Conservation (phyloP, 35 echinoderm and acorn worm species). For the Holothuria glaberrima region DNA sequence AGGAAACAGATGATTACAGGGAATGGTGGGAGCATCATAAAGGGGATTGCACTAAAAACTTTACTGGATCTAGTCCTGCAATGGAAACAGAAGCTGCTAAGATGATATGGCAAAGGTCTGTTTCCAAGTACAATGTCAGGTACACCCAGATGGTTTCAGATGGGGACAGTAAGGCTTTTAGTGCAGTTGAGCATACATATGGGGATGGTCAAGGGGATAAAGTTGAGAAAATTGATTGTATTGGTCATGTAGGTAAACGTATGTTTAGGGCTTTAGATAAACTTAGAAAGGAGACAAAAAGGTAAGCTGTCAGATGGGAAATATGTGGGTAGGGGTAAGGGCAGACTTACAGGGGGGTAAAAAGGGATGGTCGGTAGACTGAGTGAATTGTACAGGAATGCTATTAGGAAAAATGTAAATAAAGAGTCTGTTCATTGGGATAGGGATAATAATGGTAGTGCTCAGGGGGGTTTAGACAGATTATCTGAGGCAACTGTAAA, state of each 20-base stretch:
- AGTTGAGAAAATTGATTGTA: slow-evolving; percentile 49
- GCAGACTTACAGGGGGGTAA: slow-evolving; percentile 33
- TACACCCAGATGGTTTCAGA: slow-evolving; percentile 52
- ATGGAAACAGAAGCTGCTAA: slow-evolving; percentile 3
- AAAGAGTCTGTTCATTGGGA: not conserved
- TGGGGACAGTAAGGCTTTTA: slow-evolving; percentile 42
- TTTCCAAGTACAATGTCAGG: not conserved
- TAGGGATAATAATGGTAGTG: too few species aligned
- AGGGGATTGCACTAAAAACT: slow-evolving; percentile 18
- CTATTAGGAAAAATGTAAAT: slow-evolving; percentile 60
- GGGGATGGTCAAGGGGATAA: not conserved
- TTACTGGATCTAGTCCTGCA: slow-evolving; percentile 24
- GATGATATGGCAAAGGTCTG: slow-evolving; percentile 11
- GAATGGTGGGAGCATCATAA: slow-evolving; percentile 28
- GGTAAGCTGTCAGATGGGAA: slow-evolving; percentile 47
- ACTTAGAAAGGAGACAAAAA: slow-evolving; percentile 28
- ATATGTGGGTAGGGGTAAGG: slow-evolving; percentile 41
- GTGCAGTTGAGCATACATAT: slow-evolving; percentile 39
- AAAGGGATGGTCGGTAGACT: not conserved
- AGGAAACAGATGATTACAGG: slow-evolving; percentile 16
- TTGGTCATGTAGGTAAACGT: slow-evolving; percentile 38
- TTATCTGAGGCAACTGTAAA: not conserved
- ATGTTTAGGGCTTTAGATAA: slow-evolving; percentile 34
- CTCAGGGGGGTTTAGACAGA: not conserved
- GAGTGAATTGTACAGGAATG: slow-evolving; percentile 34